Base-by-base conservation (phyloP, 2,888 invertebrate genomes). In the Drosophila affinis region DNA sequence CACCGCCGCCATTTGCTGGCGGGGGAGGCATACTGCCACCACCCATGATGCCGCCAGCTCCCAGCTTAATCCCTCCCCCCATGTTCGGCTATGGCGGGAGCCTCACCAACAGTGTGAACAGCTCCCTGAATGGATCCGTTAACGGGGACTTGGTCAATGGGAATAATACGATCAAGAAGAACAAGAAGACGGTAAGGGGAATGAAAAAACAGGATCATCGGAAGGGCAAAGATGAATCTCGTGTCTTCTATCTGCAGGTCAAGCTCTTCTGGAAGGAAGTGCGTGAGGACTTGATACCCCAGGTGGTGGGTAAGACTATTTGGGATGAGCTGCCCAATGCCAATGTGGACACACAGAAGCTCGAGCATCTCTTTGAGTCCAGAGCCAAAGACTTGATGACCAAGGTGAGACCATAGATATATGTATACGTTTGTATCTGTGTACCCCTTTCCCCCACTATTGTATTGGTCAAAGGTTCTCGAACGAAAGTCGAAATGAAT, bases 191-290 rank as follows among this genome's bases (percentile, higher is more conserved):
- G 27, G 97, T 99, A 14, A 70, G 71, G 14, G 14, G 14, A 39
- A 6, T 14, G 14, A 5, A 6, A 0, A 27, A 10, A 3, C 3
- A 5, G 24, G 3, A 18, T 1, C 27, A 14, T 9, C 4, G 7
- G 3, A 5, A 48, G 7, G 5, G 5, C 3, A 1, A 18, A 5
- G 5, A 14, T 27, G 17, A 54, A 32, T 18, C 21, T 14, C 1
- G 29, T 9, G 3, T 27, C 14, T 17, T 5, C 32, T 32, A 10
- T 14, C 18, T 27, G 24, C 39, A 92, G 92, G 92, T 92, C 12
- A 98, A 98, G 92, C 93, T 99, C 58, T 99, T 99, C 92, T 99
- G 99, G 99, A 97, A 97, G 90, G 98, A 99, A 92, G 96, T 97
- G 9, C 94, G 96, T 79, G 97, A 97, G 77, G 90, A 93, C 39